phyloP scores from a whole-genome alignment of 2,113 vertebrate species.

The Syngnathus scovelli region DNA sequence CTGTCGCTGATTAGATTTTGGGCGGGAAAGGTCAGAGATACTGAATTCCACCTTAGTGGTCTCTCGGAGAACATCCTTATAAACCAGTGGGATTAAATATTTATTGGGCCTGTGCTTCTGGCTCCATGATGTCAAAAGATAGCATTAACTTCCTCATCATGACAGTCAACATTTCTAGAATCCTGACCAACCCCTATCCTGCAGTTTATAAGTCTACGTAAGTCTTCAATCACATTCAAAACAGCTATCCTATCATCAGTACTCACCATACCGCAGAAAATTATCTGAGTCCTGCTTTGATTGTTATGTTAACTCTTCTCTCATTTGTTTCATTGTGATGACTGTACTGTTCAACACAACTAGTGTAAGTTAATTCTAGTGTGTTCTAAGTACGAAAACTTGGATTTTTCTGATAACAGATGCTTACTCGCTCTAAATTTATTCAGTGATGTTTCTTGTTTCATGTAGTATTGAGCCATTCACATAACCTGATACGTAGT shows the following conservation, averaged over 20 bases:
- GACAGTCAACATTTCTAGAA: slow-evolving; percentile 17
- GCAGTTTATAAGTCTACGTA: neutral
- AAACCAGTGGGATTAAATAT: slow-evolving; percentile 20
- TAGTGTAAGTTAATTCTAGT: neutral
- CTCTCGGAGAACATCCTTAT: slow-evolving; percentile 2
- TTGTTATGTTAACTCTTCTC: slow-evolving; percentile 21
- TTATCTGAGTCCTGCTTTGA: slow-evolving; percentile 23
- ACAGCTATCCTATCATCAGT: slow-evolving; percentile 28
- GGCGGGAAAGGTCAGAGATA: neutral
- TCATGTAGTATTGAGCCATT: neutral
- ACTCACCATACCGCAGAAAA: slow-evolving; percentile 23
- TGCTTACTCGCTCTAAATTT: neutral
- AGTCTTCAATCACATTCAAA: neutral
- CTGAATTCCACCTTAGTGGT: neutral
- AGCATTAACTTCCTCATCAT: slow-evolving; percentile 13
- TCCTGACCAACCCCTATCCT: slow-evolving; percentile 7
- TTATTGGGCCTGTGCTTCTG: neutral
- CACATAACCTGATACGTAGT: neutral
- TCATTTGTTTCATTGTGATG: slow-evolving; percentile 18
- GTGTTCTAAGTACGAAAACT: neutral
- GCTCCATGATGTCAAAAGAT: slow-evolving; percentile 5
- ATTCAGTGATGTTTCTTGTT: too few relatives aligned
- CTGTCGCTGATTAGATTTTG: neutral
- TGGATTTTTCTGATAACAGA: neutral
- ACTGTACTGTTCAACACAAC: neutral